These are phyloP conservation scores for Eidolon helvum DNA, from an alignment of 2,113 vertebrate genomes.

Conservation along the genomic window DNA sequence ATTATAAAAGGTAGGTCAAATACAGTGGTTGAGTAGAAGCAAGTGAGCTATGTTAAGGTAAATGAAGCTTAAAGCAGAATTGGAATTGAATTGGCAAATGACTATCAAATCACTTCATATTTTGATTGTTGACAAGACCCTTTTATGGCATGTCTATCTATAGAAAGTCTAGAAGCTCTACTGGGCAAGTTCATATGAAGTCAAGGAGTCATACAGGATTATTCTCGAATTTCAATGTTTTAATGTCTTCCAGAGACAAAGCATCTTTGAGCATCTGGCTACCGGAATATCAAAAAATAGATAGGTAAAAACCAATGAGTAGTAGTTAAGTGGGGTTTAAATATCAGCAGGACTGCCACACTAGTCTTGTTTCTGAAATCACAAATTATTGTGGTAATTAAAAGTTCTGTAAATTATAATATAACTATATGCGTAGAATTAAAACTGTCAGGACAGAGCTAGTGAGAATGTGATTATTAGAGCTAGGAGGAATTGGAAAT, in stretches of 20 bases:
- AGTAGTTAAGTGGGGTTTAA: not conserved
- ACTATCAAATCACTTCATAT: not conserved
- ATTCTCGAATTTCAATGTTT: not conserved
- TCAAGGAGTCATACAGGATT: not conserved
- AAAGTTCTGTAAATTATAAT: constrained; percentile 61
- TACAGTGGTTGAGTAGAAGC: not conserved
- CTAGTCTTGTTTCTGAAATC: constrained; percentile 31
- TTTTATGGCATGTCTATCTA: not conserved
- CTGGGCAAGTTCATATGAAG: not conserved
- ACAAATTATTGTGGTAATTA: constrained; percentile 24
- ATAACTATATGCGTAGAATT: constrained; percentile 8
- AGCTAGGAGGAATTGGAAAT: constrained; percentile 57
- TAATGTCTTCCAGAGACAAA: not conserved
- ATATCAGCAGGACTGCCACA: not conserved
- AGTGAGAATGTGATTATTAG: constrained; percentile 53
- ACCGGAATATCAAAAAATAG: not conserved
- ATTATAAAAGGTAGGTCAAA: not conserved
- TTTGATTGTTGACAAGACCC: not conserved
- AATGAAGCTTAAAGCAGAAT: not conserved
- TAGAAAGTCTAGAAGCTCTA: not conserved
- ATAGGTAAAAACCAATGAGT: not conserved
- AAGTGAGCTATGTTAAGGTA: not conserved
- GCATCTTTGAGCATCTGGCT: not conserved
- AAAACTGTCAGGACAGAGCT: constrained; percentile 43
- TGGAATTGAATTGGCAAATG: not conserved